Conservation (phyloP, 2,797 vertebrate species). For the Decapterus maruadsi region DNA sequence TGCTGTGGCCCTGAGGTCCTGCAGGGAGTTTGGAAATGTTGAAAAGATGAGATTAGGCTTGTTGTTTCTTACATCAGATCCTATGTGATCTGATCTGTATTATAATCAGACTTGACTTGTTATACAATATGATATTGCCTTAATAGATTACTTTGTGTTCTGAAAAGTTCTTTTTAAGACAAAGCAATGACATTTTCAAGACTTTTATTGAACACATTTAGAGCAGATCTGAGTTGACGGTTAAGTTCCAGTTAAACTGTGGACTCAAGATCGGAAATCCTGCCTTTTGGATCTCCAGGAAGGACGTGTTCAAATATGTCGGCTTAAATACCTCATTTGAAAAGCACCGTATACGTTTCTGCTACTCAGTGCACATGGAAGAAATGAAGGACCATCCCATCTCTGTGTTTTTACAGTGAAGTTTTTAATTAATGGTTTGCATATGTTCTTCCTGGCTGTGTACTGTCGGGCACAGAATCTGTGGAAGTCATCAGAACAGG, state of each 20-base stretch:
- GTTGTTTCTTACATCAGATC: constrained; percentile 1
- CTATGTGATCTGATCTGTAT: constrained; percentile 1
- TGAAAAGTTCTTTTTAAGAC: neutral
- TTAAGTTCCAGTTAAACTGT: neutral
- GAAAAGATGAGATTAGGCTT: constrained; percentile 9
- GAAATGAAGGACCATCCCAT: constrained; percentile 15
- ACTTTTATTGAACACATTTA: neutral
- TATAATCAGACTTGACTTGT: neutral
- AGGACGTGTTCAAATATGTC: neutral
- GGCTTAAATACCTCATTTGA: neutral
- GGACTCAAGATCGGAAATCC: neutral
- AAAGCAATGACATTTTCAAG: neutral
- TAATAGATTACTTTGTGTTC: neutral
- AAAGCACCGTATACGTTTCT: neutral
- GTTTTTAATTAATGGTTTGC: constrained; percentile 34
- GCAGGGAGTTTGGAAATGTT: constrained; percentile 2
- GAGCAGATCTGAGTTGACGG: neutral
- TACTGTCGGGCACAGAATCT: constrained; percentile 23
- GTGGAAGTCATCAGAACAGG: constrained; percentile 44
- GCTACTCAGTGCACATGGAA: neutral
- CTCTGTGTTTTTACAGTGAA: constrained; percentile 9
- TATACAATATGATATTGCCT: neutral
- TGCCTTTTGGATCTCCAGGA: neutral
- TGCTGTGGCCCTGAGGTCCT: neutral
- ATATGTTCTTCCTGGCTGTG: constrained; percentile 28